Percentiles rank a stretch among this genome's conserved stretches.
Conservation (phyloP, 2,888 invertebrate genomes). For the Trichogramma dendrolimi region DNA sequence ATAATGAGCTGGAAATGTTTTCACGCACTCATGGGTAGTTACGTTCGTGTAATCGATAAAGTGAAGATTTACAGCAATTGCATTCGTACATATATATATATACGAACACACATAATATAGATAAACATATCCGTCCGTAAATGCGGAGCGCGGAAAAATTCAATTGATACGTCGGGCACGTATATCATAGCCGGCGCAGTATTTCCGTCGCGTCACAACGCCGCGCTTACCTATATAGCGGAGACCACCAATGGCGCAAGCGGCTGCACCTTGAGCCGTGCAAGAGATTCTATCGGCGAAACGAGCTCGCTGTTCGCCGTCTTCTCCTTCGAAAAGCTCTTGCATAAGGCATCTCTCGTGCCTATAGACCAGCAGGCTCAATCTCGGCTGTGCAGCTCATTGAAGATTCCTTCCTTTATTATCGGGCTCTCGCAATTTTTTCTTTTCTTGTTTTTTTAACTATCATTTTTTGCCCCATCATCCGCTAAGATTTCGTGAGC, state of each 20-base stretch:
- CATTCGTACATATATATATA: background rate
- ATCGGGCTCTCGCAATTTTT: too few species aligned
- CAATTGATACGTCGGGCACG: conserved; percentile 12
- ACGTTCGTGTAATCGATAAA: background rate
- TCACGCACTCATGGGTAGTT: background rate
- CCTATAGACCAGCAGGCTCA: too few species aligned
- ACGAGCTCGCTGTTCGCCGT: background rate
- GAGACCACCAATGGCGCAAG: conserved; percentile 14
- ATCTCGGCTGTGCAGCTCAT: too few species aligned
- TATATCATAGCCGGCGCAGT: background rate
- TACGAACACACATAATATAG: background rate
- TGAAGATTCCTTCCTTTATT: too few species aligned
- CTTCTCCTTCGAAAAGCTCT: too few species aligned
- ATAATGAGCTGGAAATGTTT: background rate
- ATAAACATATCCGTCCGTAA: too few species aligned
- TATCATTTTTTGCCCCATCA: too few species aligned
- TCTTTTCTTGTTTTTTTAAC: too few species aligned
- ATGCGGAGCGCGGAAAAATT: background rate
- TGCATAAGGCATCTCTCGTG: too few species aligned
- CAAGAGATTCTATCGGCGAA: conserved; percentile 13
- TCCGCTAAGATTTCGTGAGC: too few species aligned
- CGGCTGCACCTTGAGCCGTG: background rate
- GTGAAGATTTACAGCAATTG: conserved; percentile 21
- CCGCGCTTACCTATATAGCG: too few species aligned
- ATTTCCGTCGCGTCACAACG: conserved; percentile 19